Conservation (phyloP, 2,113 vertebrate species). For the Urocynchramus pylzowi region DNA sequence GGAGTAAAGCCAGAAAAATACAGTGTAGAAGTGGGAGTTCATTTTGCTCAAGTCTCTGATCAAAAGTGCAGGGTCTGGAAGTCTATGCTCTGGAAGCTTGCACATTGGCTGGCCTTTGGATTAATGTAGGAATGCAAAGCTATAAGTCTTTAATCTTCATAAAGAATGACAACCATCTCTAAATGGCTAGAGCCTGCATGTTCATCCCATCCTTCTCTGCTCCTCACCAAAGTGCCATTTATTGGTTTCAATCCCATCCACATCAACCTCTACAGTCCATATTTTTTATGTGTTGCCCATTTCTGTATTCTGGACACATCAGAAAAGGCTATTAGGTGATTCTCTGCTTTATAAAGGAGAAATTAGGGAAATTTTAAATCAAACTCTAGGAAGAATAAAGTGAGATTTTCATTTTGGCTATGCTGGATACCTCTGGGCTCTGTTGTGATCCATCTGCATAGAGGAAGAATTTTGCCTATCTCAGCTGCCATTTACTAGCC, state of each 20-base stretch:
- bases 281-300: not conserved
- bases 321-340: not conserved
- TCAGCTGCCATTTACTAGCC: not conserved
- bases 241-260: not conserved
- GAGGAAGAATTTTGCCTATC: not conserved
- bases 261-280: not conserved
- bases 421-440: not conserved
- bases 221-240: not conserved
- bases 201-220: not conserved
- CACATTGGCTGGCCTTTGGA: conserved; percentile 44
- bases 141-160: conserved; percentile 52
- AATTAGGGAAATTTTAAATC: not conserved
- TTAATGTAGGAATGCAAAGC: conserved; percentile 56
- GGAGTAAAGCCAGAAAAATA: not conserved
- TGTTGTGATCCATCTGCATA: not conserved
- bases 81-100: not conserved
- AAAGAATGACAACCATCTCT: conserved; percentile 55
- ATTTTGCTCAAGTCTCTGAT: conserved; percentile 22
- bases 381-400: not conserved
- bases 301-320: not conserved
- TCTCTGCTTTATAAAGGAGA: not conserved
- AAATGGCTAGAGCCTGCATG: not conserved
- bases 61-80: not conserved
- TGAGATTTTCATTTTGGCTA: not conserved
- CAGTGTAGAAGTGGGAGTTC: not conserved